Evolutionary conservation across 2,797 vertebrate species (phyloP), one percentile per base, ranked within the genome.

Genomic region (Sciaenops ocellatus): DNA sequence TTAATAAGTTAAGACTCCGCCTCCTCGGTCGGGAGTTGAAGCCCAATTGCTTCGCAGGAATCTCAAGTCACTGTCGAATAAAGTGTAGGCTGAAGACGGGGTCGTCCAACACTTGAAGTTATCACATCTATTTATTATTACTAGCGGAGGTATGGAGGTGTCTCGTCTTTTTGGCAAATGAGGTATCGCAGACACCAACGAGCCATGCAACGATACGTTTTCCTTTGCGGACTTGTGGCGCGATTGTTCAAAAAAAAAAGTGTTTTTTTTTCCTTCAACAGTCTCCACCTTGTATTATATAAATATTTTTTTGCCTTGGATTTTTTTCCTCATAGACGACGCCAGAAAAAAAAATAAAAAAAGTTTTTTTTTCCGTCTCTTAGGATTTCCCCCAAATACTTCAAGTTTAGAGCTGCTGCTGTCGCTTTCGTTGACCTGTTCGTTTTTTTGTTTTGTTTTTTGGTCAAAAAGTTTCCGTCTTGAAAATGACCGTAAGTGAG

Each of bases 1-100:
- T 95, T 95, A 95, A 95, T 94, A 95, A 95, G 94, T 95, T 93
- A 91, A 94, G 95, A 95, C 95, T 94, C 95, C 95, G 95, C 95
- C 95, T 95, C 94, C 95, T 94, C 90, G 89, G 90, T 81, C 77
- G 82, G 92, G 87, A 94, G 91, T 93, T 94, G 89, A 91, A 95
- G 93, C 88, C 90, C 91, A 88, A 88, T 90, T 92, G 88, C 87
- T 90, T 90, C 81, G 90, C 82, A 79, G 86, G 91, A 93, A 89
- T 92, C 90, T 95, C 90, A 80, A 92, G 90, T 93, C 93, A 84
- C 82, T 79, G 90, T 91, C 85, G 88, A 89, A 75, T 89, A 86
- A 88, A 92, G 86, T 85, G 77, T 41, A 62, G 28, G 64, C 72
- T 57, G 84, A 84, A 91, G 86, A 90, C 85, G 88, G 34, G 34